Evolutionary conservation across 1,140 invertebrate genomes (phyloP), one percentile per base, ranked within the genome.

Genomic region (Andrena cerasifolii): DNA sequence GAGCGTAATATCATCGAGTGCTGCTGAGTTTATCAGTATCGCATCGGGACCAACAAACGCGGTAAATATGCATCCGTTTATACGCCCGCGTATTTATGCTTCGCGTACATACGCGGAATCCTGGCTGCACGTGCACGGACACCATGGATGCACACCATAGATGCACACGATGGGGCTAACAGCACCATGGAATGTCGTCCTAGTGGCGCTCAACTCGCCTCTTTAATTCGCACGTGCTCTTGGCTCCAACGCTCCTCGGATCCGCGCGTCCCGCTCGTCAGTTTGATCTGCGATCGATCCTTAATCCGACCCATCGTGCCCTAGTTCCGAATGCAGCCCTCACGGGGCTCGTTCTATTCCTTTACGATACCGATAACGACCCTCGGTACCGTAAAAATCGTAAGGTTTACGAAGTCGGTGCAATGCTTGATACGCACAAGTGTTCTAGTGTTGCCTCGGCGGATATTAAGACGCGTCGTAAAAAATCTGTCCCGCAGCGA

Each of bases 141-240:
- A 74, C 71, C 56, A 56, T 70, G 45, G 58, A 28, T 59, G 67
- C 68, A 71, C 70, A 74, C 66, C 78, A 68, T 58, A 81, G 85
- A 86, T 86, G 85, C 86, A 87, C 86, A 86, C 79, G 82, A 85
- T 80, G 85, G 86, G 88, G 84, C 86, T 89, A 83, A 90, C 88
- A 90, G 88, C 79, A 86, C 86, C 82, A 68, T 91, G 91, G 91
- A 92, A 92, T 92, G 91, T 90, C 88, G 91, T 92, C 89, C 84
- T 91, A 92, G 91, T 91, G 91, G 91, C 90, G 91, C 91, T 92
- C 91, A 92, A 92, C 91, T 90, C 88, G 90, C 83, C 89, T 91
- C 89, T 91, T 79, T 89, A 90, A 90, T 89, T 89, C 90, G 85
- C 91, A 89, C 90, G 90, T 90, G 85, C 84, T n/a, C 8, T 6